Evolutionary conservation across 2,113 vertebrate genomes (phyloP), one percentile per base, ranked within the genome.

Genomic region (Eira barbara): DNA sequence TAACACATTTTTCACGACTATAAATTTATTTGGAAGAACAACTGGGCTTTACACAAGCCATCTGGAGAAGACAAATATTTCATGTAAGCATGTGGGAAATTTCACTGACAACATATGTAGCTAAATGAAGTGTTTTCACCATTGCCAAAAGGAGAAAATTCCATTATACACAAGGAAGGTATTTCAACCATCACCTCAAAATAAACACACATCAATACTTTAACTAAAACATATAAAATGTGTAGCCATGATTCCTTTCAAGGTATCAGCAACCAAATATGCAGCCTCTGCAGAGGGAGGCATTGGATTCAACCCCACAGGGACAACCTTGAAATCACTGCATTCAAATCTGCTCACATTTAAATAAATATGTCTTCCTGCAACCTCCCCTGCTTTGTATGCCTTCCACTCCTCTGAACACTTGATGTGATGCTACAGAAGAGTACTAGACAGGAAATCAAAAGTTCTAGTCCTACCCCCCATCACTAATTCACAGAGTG

Each of bases 21-120:
- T 78, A 94, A 89, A 96, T 95, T 80, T 96, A 63, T 83, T 92
- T 95, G 95, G 31, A 95, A 87, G 92, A 95, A 95, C 97, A 97
- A 96, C 92, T 97, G 92, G 96, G 94, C 83, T 96, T 93, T 92
- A 57, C 57, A 65, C 23, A n/a, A 61, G 34, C 95, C 97, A 97
- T 94, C 95, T 97, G 97, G 78, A 96, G 74, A 94, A 92, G 83
- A 91, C 85, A 90, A 97, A 96, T 97, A 84, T 84, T 86, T 89
- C 73, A 0, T 57, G 39, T 65, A 92, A 95, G 92, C 74, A 88
- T 65, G 90, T 97, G 90, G 95, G 87, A 92, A 96, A 90, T 91
- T 83, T 97, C 83, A 34, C 92, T 14, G 80, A 59, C 94, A 92
- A 95, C 93, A 94, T 78, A 88, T 88, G 87, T 5, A 85, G 87